These are phyloP conservation scores for Diplolepis rosae DNA, from an alignment of 2,888 invertebrate species.

Conservation along the genomic window DNA sequence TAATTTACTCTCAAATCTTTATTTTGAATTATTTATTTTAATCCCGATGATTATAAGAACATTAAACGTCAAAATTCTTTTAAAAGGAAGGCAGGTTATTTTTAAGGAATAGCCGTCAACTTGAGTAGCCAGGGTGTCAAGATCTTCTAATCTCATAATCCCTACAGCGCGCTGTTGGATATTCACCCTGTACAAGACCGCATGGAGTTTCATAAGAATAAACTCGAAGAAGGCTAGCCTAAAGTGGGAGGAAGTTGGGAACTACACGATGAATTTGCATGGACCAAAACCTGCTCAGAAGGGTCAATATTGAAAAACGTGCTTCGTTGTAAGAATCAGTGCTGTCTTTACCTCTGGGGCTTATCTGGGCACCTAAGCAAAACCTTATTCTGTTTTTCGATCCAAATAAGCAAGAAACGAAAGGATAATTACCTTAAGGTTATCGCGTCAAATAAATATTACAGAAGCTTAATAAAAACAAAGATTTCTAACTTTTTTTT, in stretches of 20 bases:
- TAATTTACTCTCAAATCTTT: background rate
- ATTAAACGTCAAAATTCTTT: background rate
- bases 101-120: slow-evolving; percentile 25
- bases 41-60: slow-evolving; percentile 24
- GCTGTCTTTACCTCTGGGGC: background rate
- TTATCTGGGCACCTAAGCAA: slow-evolving; percentile 18
- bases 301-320: slow-evolving; percentile 29
- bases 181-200: slow-evolving; percentile 20
- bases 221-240: slow-evolving; percentile 13
- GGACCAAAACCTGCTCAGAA: slow-evolving; percentile 17
- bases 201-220: slow-evolving; percentile 29
- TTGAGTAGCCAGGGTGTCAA: slow-evolving; percentile 27
- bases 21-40: slow-evolving; percentile 19
- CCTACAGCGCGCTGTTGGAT: slow-evolving; percentile 27
- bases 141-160: slow-evolving; percentile 30
- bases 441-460: slow-evolving; percentile 15
- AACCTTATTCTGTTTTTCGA: background rate
- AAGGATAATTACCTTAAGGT: background rate
- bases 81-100: slow-evolving; percentile 15
- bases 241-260: slow-evolving; percentile 17
- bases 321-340: slow-evolving; percentile 14
- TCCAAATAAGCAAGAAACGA: slow-evolving; percentile 13
- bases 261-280: slow-evolving; percentile 28
- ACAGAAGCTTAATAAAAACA: slow-evolving; percentile 10
- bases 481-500: background rate